A percentile compares a stretch with the other conserved stretches of the same genome.
phyloP scores from a whole-genome alignment of 2,113 vertebrate genomes.

The Sphyrna mokarran region DNA sequence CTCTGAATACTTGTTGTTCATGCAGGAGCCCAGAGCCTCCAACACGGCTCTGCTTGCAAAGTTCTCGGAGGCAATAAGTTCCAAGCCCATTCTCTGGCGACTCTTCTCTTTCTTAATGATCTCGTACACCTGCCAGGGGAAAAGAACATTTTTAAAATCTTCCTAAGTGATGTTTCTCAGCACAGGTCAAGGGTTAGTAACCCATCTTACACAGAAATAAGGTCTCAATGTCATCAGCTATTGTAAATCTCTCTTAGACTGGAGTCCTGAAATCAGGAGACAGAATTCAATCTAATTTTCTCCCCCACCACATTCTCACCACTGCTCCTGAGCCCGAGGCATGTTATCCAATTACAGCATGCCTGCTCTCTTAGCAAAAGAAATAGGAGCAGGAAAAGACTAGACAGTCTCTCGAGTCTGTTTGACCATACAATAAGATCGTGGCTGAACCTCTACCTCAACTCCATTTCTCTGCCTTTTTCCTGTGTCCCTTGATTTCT shows the following conservation, averaged over 20 bases:
- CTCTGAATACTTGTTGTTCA: constrained; percentile 98
- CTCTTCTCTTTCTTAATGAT: constrained; percentile 91
- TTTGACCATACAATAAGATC: not conserved
- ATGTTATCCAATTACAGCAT: not conserved
- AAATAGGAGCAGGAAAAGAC: not conserved
- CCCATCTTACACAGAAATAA: not conserved
- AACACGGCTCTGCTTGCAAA: constrained; percentile 89
- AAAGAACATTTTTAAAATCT: constrained; percentile 11
- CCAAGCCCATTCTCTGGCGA: constrained; percentile 77
- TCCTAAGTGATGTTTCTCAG: not conserved
- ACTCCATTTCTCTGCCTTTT: not conserved
- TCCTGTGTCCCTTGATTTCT: not conserved
- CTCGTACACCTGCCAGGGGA: constrained; percentile 66
- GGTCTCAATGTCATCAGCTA: not conserved
- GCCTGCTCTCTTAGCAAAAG: not conserved
- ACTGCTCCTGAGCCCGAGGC: not conserved
- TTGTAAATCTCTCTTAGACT: not conserved
- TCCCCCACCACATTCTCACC: not conserved
- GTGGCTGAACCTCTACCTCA: not conserved
- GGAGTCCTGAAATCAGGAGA: not conserved
- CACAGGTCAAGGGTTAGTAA: not conserved
- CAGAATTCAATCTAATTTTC: not conserved
- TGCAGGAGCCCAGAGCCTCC: constrained; percentile 90
- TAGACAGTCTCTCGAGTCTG: not conserved
- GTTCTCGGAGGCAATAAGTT: constrained; percentile 92